Evolutionary conservation across 64 coral and sea anemone species (phyloP).

Genomic region (Montipora capricornis): DNA sequence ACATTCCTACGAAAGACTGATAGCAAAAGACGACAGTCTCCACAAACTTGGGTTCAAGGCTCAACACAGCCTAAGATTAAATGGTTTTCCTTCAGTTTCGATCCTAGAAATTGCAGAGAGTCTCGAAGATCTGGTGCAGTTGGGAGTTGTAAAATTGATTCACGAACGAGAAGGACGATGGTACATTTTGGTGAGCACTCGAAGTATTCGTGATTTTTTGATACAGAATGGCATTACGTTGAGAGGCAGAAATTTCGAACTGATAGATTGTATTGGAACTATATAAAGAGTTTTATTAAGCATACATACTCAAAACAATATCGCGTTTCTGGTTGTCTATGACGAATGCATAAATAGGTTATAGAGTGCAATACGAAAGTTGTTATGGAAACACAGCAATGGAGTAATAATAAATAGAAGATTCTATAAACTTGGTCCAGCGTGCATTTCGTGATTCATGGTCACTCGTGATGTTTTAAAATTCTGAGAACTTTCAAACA

Average conservation of each 20-base stretch:
- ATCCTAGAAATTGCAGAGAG: conserved; percentile 69
- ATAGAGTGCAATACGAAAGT: no score
- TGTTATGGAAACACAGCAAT: no score
- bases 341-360: no score
- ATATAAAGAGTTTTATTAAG: background rate
- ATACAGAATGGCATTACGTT: conserved; percentile 35
- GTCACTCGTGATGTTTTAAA: no score
- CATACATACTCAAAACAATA: no score
- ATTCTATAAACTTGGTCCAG: no score
- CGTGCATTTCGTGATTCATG: no score
- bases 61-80: conserved; percentile 18
- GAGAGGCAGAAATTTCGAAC: conserved; percentile 54
- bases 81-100: conserved; percentile 55
- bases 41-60: conserved; percentile 73
- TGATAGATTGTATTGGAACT: conserved; percentile 11
- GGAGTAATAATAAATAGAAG: no score
- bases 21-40: conserved; percentile 30
- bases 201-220: conserved; percentile 48
- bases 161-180: conserved; percentile 30
- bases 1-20: conserved; percentile 38
- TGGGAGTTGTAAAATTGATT: conserved; percentile 66
- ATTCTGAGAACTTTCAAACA: no score
- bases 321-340: no score
- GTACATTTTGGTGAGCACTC: conserved; percentile 34
- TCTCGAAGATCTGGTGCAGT: conserved; percentile 52